Evolutionary conservation across 2,888 invertebrate species (phyloP).

Genomic region (Deilephila porcellus): DNA sequence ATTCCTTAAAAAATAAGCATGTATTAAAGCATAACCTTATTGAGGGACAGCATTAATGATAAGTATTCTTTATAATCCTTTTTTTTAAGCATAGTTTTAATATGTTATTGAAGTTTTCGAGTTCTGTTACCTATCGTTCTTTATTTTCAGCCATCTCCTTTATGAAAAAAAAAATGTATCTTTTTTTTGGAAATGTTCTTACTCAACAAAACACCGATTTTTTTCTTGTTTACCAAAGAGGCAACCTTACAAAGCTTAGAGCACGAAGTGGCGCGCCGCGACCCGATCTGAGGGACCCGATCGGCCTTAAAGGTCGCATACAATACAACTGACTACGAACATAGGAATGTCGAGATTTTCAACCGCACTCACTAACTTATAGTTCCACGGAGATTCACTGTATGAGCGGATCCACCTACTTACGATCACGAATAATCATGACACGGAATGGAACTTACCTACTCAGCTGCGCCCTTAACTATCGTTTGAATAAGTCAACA

Average conservation of each 20-base stretch:
- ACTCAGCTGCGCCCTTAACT: constrained; percentile 4
- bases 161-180: no score
- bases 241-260: constrained; percentile 32
- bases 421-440: constrained; percentile 21
- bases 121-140: no score
- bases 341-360: constrained; percentile 48
- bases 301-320: constrained; percentile 67
- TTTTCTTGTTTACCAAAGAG: background rate
- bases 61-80: no score
- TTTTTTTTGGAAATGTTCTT: no score
- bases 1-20: no score
- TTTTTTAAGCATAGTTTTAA: no score
- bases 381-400: constrained; percentile 25
- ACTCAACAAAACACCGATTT: no score
- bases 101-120: no score
- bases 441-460: constrained; percentile 11
- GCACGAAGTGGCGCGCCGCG: constrained; percentile 50
- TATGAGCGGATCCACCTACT: constrained; percentile 24
- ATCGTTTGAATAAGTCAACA: background rate
- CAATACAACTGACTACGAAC: constrained; percentile 40
- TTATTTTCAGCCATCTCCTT: no score
- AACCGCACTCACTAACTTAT: constrained; percentile 30
- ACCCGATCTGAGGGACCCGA: constrained; percentile 58
- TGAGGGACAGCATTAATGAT: no score
- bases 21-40: no score